Evolutionary conservation across 2,888 invertebrate genomes (phyloP), one percentile per base, ranked within the genome.

Genomic region (Palloptera scutellata): DNA sequence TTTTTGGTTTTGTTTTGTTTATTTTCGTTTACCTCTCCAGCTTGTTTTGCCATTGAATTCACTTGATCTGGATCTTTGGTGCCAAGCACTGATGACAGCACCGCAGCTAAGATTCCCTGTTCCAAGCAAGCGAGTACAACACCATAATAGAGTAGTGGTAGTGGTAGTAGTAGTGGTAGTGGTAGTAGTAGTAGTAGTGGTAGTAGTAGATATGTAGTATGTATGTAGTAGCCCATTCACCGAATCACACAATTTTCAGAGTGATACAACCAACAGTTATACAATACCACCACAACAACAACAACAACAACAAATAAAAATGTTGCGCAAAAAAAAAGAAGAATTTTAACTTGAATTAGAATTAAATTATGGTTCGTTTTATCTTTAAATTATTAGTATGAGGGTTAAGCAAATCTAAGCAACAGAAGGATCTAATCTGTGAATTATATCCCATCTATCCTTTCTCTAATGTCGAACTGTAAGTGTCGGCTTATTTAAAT

Each of bases 31-130:
- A 95, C 95, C 94, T 95, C 94, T 87, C 94, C 93, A 87, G 95
- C 94, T 87, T 95, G 95, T 88, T 94, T 95, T 88, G 95, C 95
- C 93, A 95, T 93, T 88, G 91, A 91, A 88, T 94, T 92, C 87
- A 94, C 93, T 88, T 94, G 94, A 86, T 93, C 92, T 84, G 94
- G 94, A 88, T 95, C 93, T 89, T 92, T 92, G 87, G 92, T 90
- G 88, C 95, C 95, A 88, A 95, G 91, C 88, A 95, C 89, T 87
- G 93, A 91, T 86, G 94, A 92, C 88, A 96, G 91, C 86, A 95
- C 91, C 87, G 93, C 94, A 86, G 94, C 92, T 91, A 95, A 91
- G 88, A 95, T 91, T 87, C 93, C 92, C 95, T 95, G 92, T 90
- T 87, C 87, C 86, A 88, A 78, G 78, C 78, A 76, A 88, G 76